Percentiles rank a stretch among this genome's conserved stretches.
phyloP scores from a whole-genome alignment of 2,888 invertebrate genomes.

The Heliconius aoede region DNA sequence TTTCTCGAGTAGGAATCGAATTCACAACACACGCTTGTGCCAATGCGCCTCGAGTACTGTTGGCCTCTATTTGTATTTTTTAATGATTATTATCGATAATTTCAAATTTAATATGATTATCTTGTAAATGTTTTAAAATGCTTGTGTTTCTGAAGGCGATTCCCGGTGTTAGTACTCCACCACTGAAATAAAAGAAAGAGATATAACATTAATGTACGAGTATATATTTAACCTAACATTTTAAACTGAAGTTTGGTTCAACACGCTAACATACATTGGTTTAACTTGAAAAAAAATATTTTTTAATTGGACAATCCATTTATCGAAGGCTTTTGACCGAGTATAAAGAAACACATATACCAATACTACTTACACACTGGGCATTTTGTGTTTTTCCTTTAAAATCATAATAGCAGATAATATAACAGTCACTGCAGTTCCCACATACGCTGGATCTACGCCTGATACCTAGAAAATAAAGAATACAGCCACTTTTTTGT shows the following conservation, averaged over 20 bases:
- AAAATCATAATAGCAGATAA: constrained; percentile 36
- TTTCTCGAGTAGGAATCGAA: no score
- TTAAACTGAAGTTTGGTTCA: no score
- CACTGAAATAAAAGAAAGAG: constrained; percentile 76
- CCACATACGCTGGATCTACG: constrained; percentile 33
- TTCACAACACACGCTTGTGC: no score
- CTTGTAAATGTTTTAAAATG: constrained; percentile 88
- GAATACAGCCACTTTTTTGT: neutral
- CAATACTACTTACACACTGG: constrained; percentile 23
- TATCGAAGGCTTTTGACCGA: no score
- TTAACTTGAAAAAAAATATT: no score
- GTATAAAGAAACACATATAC: neutral
- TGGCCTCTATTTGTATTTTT: neutral
- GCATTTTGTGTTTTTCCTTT: constrained; percentile 39
- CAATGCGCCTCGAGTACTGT: no score
- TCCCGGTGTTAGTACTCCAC: constrained; percentile 94
- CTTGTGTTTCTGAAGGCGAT: constrained; percentile 92
- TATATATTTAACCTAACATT: no score
- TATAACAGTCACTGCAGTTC: constrained; percentile 26
- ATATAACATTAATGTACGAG: no score
- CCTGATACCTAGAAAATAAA: constrained; percentile 26
- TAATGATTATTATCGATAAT: constrained; percentile 61
- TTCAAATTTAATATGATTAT: constrained; percentile 89
- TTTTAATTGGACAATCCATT: no score
- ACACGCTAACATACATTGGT: no score